phyloP scores from a whole-genome alignment of 2,888 invertebrate species.

The Coenonympha glycerion region DNA sequence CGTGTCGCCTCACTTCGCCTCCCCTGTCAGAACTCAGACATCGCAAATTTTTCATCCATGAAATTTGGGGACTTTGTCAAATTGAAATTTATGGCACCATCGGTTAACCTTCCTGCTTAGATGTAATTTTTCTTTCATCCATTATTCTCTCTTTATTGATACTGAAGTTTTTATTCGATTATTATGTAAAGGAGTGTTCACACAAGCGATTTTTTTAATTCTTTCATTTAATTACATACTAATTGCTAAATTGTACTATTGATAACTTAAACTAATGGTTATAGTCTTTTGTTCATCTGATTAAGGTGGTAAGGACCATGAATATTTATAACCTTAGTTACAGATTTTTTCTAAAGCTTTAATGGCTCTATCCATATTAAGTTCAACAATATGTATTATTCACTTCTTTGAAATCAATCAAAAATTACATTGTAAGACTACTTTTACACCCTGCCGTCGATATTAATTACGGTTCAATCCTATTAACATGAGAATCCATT shows the following conservation, averaged over 20 bases:
- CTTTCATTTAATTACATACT: too few relatives aligned
- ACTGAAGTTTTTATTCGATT: not conserved
- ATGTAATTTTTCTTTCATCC: not conserved
- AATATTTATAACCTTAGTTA: too few relatives aligned
- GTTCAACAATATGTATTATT: too few relatives aligned
- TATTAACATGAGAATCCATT: slow-evolving; percentile 9
- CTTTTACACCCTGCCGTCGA: not conserved
- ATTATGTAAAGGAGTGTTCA: not conserved
- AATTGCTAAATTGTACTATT: too few relatives aligned
- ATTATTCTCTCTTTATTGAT: not conserved
- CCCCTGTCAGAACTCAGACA: slow-evolving; percentile 27
- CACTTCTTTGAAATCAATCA: too few relatives aligned
- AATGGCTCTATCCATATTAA: too few relatives aligned
- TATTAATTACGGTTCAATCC: slow-evolving; percentile 2
- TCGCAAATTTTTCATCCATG: slow-evolving; percentile 30
- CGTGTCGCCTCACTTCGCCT: slow-evolving; percentile 22
- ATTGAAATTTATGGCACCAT: slow-evolving; percentile 29
- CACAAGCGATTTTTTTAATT: too few relatives aligned
- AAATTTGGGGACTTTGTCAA: slow-evolving; percentile 28
- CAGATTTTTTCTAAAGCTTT: too few relatives aligned
- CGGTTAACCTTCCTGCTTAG: slow-evolving; percentile 11
- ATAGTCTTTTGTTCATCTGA: too few relatives aligned
- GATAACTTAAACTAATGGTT: too few relatives aligned
- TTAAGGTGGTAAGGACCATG: too few relatives aligned
- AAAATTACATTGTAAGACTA: not conserved